Evolutionary conservation across 2,888 invertebrate species (phyloP), one percentile per base, ranked within the genome.

Genomic region (Elegia similella): DNA sequence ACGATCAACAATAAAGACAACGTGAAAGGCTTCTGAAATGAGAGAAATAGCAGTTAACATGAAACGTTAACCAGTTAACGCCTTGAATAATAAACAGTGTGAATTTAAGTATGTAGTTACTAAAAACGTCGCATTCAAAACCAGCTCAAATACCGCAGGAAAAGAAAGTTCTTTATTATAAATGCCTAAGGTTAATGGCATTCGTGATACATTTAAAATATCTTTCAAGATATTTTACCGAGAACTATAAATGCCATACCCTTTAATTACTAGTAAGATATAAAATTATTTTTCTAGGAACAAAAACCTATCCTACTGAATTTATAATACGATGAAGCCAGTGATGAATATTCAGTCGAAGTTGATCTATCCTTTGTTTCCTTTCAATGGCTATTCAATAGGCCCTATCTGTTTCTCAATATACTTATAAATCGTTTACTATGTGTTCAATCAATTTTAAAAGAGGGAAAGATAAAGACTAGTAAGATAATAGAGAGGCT

Each of bases 361-460:
- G 17, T 8, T 12, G 34, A 34, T 50, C 17, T 16, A 12, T 50
- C 13, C 65, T 69, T 75, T 74, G 72, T 73, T 73, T 73, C 70
- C 64, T 67, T 73, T 73, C 65, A 72, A 72, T 72, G 63, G 67
- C 69, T 65, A 68, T 72, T 74, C 65, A 67, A 72, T 73, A 66
- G 66, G 64, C 65, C 63, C 66, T 71, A 69, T 71, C 64, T 59
- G 67, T 67, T 67, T 66, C 69, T 75, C 73, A 75, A 78, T 79
- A 77, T 72, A 75, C 72, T 70, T 68, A 79, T 80, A 80, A 79
- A 84, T 79, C 71, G 71, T 73, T 68, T 67, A 65, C 69, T 70
- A 68, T 65, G 62, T 66, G 70, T 75, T 75, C 73, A 75, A 80
- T 82, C 77, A 75, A 75, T 74, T 76, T 75, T 65, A 70, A 78